phyloP scores from a whole-genome alignment of 2,888 invertebrate species.

The Leptopterna dolabrata region DNA sequence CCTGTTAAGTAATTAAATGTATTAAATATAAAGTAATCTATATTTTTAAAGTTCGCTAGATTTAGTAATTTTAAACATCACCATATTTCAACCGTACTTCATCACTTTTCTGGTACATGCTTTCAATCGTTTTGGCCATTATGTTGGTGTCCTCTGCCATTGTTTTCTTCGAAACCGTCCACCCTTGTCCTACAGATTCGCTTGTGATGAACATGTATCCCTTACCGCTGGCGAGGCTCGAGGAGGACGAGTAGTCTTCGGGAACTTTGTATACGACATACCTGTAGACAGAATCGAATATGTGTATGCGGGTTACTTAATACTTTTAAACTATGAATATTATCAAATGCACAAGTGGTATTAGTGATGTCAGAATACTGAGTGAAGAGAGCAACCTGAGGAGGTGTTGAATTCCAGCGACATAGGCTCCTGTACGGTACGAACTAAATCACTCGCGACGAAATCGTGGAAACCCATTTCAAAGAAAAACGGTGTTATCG shows the following conservation, averaged over 20 bases:
- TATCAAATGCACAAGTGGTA: no score
- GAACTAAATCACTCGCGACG: no score
- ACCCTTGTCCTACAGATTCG: constrained; percentile 70
- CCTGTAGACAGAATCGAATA: constrained; percentile 70
- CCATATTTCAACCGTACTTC: not conserved
- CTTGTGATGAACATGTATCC: constrained; percentile 80
- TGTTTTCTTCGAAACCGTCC: constrained; percentile 76
- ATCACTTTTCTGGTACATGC: constrained; percentile 60
- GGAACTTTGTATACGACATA: constrained; percentile 87
- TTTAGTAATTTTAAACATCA: no score
- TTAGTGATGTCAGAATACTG: no score
- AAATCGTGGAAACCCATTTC: no score
- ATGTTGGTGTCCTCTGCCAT: constrained; percentile 74
- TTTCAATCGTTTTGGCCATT: constrained; percentile 64
- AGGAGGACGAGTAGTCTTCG: constrained; percentile 69
- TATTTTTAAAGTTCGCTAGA: no score
- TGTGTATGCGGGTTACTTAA: not conserved
- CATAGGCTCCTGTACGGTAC: no score
- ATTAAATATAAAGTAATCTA: no score
- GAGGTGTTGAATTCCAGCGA: no score
- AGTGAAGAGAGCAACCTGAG: no score
- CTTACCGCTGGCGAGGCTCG: constrained; percentile 70
- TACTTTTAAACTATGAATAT: not conserved
- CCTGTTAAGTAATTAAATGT: no score
- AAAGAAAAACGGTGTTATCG: no score